Base-by-base conservation (phyloP, 1,140 invertebrate genomes). In the Dinoponera quadriceps region DNA sequence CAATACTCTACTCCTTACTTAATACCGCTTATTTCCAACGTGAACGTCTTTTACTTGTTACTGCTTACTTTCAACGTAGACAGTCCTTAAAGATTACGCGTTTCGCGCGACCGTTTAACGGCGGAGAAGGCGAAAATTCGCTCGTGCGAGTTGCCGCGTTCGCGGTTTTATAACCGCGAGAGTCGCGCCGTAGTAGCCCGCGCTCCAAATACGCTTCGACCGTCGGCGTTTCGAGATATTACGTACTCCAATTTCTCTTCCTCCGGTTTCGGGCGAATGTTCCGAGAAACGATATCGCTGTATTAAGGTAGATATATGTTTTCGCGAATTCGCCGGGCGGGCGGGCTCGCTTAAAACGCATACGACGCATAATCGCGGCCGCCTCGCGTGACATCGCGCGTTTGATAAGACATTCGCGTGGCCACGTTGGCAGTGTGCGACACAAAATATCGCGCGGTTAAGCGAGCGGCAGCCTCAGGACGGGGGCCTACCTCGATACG, bases 361-460 rank as follows among this genome's bases (percentile, higher is more conserved):
- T 71, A 80, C 75, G 48, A 59, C 33, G 75, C 65, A 71, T 57
- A 80, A 80, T 69, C 48, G 48, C 48, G 44, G 20, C 48, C 54
- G 62, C 74, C 49, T 77, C 48, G 74, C 65, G 48, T 54, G 73
- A 75, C 55, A 68, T 81, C 25, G 77, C 55, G 51, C 20, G 16
- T 62, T 7, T 73, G 78, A 74, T 74, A 74, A 72, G 57, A 74
- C 51, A 55, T 74, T 62, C 29, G 33, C 69, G 29, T 55, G 29
- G 51, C 65, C 75, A 69, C 75, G 65, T 69, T 69, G 63, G 65
- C 75, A 69, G 55, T 16, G 25, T 33, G 4, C 69, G 75, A 78
- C 63, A 78, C 51, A 68, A 68, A 80, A 80, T 65, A 80, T 80
- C 51, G 75, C 75, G 75, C 75, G 78, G 54, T 44, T 73, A 60